Percentiles rank a stretch among this genome's conserved stretches.
These are phyloP conservation scores for Guaruba guarouba DNA, from an alignment of 2,113 vertebrate genomes.

Conservation along the genomic window DNA sequence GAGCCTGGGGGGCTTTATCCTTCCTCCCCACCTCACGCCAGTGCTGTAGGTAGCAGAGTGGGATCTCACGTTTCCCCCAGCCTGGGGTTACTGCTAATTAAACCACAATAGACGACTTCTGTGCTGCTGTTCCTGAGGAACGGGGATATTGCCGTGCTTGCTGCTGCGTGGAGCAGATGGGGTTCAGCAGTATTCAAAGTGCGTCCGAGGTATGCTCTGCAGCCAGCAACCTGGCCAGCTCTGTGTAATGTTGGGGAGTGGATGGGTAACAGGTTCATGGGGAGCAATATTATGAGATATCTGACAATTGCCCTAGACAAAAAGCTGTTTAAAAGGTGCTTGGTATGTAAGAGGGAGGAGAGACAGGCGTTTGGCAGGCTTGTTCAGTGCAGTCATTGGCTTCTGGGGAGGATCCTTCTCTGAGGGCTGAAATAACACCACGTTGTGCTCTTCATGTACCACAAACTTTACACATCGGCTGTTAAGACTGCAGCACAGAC, in stretches of 20 bases:
- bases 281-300: not conserved
- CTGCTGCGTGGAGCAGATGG: slow-evolving; percentile 50
- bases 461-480: slow-evolving; percentile 48
- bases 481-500: slow-evolving; percentile 1
- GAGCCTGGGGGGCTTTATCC: not conserved
- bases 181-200: not conserved
- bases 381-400: slow-evolving; percentile 54
- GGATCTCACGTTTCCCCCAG: slow-evolving; percentile 16
- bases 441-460: slow-evolving; percentile 14
- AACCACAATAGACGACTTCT: slow-evolving; percentile 22
- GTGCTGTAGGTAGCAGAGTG: slow-evolving; percentile 49
- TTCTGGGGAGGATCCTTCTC: slow-evolving; percentile 51
- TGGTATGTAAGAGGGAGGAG: slow-evolving; percentile 27
- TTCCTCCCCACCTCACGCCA: slow-evolving; percentile 1
- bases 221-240: not conserved
- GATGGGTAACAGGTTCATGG: slow-evolving; percentile 21
- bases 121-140: not conserved
- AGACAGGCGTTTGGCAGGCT: slow-evolving; percentile 19
- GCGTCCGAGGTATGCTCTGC: not conserved
- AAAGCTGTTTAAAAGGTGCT: slow-evolving; percentile 10
- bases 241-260: not conserved
- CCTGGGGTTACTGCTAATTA: slow-evolving; percentile 61
- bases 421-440: slow-evolving; percentile 28
- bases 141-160: not conserved
- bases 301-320: slow-evolving; percentile 9